Percentiles rank a stretch among this genome's conserved stretches.
These are phyloP conservation scores for Adineta ricciae DNA, from an alignment of 2,888 invertebrate species.

Conservation along the genomic window DNA sequence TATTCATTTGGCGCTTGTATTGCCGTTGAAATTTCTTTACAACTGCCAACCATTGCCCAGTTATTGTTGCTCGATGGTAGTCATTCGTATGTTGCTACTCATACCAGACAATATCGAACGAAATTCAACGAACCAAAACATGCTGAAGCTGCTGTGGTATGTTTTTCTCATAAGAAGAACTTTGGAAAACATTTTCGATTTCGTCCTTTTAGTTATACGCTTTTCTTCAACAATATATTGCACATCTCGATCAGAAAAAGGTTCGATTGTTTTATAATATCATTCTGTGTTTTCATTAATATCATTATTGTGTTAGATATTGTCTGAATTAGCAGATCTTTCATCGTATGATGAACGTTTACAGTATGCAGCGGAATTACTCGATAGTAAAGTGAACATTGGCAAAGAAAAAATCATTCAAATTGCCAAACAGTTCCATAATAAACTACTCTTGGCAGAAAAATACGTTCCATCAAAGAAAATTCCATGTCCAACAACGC, in stretches of 20 bases:
- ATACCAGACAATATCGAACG: constrained; percentile 43
- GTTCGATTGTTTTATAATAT: neutral
- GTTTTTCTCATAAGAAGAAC: neutral
- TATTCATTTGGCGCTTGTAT: constrained; percentile 91
- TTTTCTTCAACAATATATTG: neutral
- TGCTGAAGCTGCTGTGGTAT: constrained; percentile 12
- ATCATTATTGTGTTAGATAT: neutral
- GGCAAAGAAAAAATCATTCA: neutral
- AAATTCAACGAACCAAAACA: constrained; percentile 1
- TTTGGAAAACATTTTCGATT: neutral
- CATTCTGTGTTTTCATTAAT: neutral
- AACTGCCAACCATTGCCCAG: constrained; percentile 42
- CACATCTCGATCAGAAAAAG: constrained; percentile 1
- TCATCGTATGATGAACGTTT: neutral
- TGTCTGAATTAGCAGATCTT: neutral
- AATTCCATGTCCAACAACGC: neutral
- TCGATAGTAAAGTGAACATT: neutral
- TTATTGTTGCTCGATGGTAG: constrained; percentile 75
- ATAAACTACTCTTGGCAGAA: neutral
- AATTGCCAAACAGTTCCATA: neutral
- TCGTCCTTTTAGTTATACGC: neutral
- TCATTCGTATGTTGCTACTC: constrained; percentile 52
- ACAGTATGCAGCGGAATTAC: neutral
- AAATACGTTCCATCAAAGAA: constrained; percentile 3
- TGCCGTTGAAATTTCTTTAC: constrained; percentile 83